phyloP scores from a whole-genome alignment of 2,113 vertebrate species.

The Anhinga rufa region DNA sequence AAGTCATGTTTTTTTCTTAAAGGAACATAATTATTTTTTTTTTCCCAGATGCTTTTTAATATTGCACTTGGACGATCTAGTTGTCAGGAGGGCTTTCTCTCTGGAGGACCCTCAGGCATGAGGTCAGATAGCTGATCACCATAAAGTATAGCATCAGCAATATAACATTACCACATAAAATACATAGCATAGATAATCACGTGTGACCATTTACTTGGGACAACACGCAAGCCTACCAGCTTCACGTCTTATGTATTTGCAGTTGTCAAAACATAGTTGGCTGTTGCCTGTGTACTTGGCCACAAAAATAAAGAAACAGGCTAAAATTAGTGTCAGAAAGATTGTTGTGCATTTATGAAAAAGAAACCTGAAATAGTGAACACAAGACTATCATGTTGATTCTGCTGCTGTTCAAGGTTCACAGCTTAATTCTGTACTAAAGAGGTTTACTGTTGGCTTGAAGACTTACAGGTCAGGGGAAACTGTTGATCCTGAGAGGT shows the following conservation, averaged over 20 bases:
- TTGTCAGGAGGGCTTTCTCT: neutral
- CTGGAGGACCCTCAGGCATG: neutral
- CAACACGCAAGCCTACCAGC: neutral
- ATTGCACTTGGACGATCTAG: neutral
- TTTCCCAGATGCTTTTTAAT: neutral
- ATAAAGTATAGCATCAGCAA: neutral
- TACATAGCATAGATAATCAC: too few species aligned
- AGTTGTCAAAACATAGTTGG: neutral
- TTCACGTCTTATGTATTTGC: neutral
- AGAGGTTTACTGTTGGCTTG: neutral
- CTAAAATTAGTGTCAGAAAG: neutral
- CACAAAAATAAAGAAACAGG: neutral
- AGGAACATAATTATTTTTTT: neutral
- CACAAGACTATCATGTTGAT: neutral
- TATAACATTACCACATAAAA: neutral
- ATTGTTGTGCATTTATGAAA: neutral
- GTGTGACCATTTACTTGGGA: neutral
- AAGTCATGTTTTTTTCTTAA: neutral
- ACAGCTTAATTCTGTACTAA: neutral
- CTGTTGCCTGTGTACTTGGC: neutral
- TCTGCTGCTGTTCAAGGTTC: neutral
- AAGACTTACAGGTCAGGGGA: slow-evolving; percentile 59
- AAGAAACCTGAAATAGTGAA: neutral
- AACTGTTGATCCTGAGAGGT: slow-evolving; percentile 50
- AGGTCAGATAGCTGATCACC: neutral